A percentile compares a stretch with the other conserved stretches of the same genome.
phyloP scores from a whole-genome alignment of 1,140 invertebrate genomes.

The Zaprionus camerounensis region DNA sequence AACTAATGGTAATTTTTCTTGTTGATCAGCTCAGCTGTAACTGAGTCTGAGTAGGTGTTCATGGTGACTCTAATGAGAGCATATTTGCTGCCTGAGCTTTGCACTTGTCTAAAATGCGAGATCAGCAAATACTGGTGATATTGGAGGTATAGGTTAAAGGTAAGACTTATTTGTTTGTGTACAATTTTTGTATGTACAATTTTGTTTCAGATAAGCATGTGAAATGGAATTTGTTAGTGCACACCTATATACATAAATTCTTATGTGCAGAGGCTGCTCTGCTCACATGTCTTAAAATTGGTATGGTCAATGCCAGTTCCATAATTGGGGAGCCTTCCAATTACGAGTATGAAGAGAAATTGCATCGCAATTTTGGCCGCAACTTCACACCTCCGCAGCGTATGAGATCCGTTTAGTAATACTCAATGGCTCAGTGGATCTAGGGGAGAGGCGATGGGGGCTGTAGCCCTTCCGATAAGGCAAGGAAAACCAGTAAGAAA shows the following conservation, averaged over 20 bases:
- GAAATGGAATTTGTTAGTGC: too few species aligned
- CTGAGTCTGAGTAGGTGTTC: slow-evolving; percentile 87
- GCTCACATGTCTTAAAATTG: slow-evolving; percentile 97
- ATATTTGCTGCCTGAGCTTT: slow-evolving; percentile 87
- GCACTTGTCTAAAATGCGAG: slow-evolving; percentile 88
- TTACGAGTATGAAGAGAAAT: slow-evolving; percentile 41
- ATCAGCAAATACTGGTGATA: background rate
- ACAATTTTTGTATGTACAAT: too few species aligned
- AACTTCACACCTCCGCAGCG: too few species aligned
- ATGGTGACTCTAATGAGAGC: slow-evolving; percentile 88
- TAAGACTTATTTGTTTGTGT: background rate
- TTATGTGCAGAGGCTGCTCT: slow-evolving; percentile 97
- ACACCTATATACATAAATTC: slow-evolving; percentile 44
- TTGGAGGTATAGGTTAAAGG: too few species aligned
- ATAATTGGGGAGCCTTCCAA: slow-evolving; percentile 48
- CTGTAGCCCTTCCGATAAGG: too few species aligned
- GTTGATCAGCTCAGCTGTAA: slow-evolving; percentile 90
- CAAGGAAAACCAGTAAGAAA: too few species aligned
- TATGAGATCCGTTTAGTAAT: too few species aligned
- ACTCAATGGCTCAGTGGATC: too few species aligned
- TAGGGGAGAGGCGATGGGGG: too few species aligned
- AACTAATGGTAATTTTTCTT: slow-evolving; percentile 88
- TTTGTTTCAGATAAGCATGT: too few species aligned
- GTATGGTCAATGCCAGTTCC: slow-evolving; percentile 89
- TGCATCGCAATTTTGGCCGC: too few species aligned